Percentiles rank a stretch among this genome's conserved stretches.
Evolutionary conservation across 2,888 invertebrate genomes (phyloP).

Genomic region (Microdon myrmicae): DNA sequence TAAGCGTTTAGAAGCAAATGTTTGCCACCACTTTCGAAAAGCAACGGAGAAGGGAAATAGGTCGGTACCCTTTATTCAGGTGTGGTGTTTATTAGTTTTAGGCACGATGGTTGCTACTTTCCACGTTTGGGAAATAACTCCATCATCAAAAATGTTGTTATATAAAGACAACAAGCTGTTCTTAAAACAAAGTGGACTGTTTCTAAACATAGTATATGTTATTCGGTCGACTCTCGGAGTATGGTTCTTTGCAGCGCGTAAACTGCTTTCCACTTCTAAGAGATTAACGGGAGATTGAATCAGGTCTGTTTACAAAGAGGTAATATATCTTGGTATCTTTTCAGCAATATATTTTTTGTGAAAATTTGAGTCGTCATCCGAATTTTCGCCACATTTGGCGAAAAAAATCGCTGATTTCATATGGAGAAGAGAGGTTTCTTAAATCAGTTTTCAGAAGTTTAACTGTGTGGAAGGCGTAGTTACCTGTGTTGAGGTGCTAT

Average conservation of each 20-base stretch:
- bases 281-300: background rate
- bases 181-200: background rate
- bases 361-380: background rate
- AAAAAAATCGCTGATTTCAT: constrained; percentile 1
- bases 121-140: constrained; percentile 3
- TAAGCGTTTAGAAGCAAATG: background rate
- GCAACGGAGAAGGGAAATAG: constrained; percentile 1
- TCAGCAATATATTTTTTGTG: constrained; percentile 1
- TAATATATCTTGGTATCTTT: background rate
- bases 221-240: background rate
- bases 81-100: constrained; percentile 4
- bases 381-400: background rate
- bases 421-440: background rate
- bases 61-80: constrained; percentile 1
- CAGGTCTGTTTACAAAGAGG: background rate
- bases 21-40: constrained; percentile 2
- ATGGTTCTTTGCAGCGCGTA: background rate
- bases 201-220: constrained; percentile 1
- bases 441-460: constrained; percentile 5
- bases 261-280: background rate
- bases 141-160: constrained; percentile 1
- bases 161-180: background rate
- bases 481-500: no score
- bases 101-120: background rate
- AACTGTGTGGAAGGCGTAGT: background rate